These are phyloP conservation scores for Toxotes jaculatrix DNA, from an alignment of 2,113 vertebrate species.

Conservation along the genomic window DNA sequence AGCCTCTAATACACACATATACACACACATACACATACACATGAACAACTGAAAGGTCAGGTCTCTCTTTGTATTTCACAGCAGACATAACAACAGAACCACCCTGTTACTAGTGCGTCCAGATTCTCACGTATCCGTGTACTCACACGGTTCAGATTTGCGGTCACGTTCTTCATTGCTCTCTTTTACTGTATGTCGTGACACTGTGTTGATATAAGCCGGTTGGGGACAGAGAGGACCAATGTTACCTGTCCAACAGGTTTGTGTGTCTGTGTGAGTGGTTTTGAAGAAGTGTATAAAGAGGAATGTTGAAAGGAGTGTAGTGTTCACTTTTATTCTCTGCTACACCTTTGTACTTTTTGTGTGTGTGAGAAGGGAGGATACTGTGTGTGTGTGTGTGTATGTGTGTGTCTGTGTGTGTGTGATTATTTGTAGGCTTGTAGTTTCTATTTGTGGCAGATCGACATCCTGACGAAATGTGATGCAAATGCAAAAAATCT, in stretches of 20 bases:
- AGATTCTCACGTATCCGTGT: conserved; percentile 5
- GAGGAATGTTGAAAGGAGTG: conserved; percentile 52
- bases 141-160: neutral
- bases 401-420: neutral
- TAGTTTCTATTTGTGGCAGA: neutral
- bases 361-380: neutral
- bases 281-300: conserved; percentile 24
- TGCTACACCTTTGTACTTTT: conserved; percentile 23
- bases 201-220: conserved; percentile 12
- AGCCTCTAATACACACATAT: conserved; percentile 8
- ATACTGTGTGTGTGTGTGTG: neutral
- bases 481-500: too few species aligned
- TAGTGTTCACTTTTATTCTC: conserved; percentile 12
- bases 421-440: too few species aligned
- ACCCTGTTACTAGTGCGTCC: conserved; percentile 26
- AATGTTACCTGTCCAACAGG: conserved; percentile 59
- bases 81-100: conserved; percentile 34
- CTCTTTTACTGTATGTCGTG: neutral
- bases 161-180: neutral
- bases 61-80: conserved; percentile 41
- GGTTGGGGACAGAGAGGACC: conserved; percentile 2
- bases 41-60: conserved; percentile 8
- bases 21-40: conserved; percentile 16
- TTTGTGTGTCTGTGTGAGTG: conserved; percentile 39
- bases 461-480: neutral